Base-by-base conservation (phyloP, 2,113 vertebrate genomes). In the Verasper variegatus region DNA sequence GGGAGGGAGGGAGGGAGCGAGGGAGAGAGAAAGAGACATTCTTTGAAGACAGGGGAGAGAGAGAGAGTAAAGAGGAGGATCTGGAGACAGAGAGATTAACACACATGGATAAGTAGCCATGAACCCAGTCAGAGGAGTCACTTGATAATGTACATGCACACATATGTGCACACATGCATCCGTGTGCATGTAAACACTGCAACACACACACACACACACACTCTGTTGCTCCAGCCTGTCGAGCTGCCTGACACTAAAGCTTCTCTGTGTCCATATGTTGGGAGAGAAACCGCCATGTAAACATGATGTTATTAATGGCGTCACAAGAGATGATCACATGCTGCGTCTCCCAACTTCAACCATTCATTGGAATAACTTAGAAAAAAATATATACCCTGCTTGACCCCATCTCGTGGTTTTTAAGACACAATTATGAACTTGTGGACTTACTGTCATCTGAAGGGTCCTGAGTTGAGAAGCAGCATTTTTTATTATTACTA, bases 41-140 rank as follows among this genome's bases (percentile, higher is more conserved):
- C 40, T 40, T 13, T 40, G 40, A 40, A 40, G 40, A 49, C 5
- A 7, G 56, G 58, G n/a, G 26, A 49, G 47, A 49, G n/a, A 71
- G 26, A 49, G 51, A 0, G 61, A 69, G 40, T 40, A 40, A 40
- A 40, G 40, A 40, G 40, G 40, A 10, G 40, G 40, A 40, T 40
- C 47, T 49, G 47, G 18, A 52, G 20, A 52, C 2, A 8, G 18
- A 52, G 66, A 45, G 35, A 81, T 76, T 64, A 66, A 62, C 81
- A 76, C 62, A 61, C 63, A 55, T 62, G 62, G 54, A 35, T 64
- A 71, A 74, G 65, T 60, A 55, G 21, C 65, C 72, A 57, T 45
- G 68, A 79, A 54, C 75, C 23, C 20, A 49, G 64, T 72, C 80
- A 64, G 40, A 66, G 56, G 60, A 81, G 45, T 78, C 68, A 62